Evolutionary conservation across 1,140 invertebrate genomes (phyloP).

Genomic region (Metaphire vulgaris): DNA sequence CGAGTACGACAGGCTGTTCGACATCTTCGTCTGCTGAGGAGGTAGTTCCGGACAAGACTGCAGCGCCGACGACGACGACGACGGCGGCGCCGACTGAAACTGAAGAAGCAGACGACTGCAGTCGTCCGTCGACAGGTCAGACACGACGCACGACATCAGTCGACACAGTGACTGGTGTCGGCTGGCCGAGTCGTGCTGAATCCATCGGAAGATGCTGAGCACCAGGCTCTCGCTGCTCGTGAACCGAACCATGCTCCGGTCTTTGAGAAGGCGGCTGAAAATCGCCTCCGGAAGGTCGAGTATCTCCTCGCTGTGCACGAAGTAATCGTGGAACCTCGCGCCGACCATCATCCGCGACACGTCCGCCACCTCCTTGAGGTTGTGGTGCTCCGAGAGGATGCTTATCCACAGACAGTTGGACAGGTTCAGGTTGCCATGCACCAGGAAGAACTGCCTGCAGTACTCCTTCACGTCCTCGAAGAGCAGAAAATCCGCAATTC

Average conservation of each 20-base stretch:
- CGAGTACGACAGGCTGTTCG: too few relatives aligned
- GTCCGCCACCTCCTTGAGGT: conserved; percentile 40
- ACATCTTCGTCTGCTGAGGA: neutral
- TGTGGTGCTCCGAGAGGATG: conserved; percentile 44
- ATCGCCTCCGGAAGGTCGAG: conserved; percentile 45
- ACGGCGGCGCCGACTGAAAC: neutral
- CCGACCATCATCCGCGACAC: conserved; percentile 43
- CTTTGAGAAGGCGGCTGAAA: conserved; percentile 40
- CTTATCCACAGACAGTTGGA: conserved; percentile 42
- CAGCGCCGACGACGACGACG: neutral
- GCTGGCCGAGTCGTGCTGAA: conserved; percentile 37
- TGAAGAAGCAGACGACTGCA: neutral
- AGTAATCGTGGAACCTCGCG: conserved; percentile 46
- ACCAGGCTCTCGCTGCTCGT: conserved; percentile 42
- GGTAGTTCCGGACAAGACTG: neutral
- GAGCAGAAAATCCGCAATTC: conserved; percentile 54
- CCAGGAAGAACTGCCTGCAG: conserved; percentile 45
- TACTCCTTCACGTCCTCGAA: conserved; percentile 56
- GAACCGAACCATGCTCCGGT: conserved; percentile 41
- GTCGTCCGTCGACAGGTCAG: neutral
- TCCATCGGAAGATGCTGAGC: conserved; percentile 39
- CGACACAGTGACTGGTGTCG: conserved; percentile 32
- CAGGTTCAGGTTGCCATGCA: conserved; percentile 45
- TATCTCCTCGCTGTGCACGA: conserved; percentile 46
- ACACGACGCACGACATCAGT: conserved; percentile 8